phyloP scores from a whole-genome alignment of 2,888 invertebrate species.

The Leucania comma region DNA sequence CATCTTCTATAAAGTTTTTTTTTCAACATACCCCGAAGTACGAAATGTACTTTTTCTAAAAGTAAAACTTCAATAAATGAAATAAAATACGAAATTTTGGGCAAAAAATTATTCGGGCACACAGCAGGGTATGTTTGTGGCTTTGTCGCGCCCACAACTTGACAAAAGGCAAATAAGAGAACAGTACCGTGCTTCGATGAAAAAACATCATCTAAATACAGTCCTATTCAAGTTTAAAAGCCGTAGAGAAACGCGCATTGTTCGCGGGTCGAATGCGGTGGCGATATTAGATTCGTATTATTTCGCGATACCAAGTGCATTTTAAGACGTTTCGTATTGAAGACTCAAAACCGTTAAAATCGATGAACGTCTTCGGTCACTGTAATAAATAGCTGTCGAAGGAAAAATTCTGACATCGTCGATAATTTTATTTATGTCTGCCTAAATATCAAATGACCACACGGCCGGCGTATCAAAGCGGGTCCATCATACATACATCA shows the following conservation, averaged over 20 bases:
- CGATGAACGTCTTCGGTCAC: constrained; percentile 64
- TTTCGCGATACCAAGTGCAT: constrained; percentile 72
- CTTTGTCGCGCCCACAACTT: constrained; percentile 89
- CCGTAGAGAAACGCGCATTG: constrained; percentile 87
- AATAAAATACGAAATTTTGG: constrained; percentile 87
- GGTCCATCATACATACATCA: constrained; percentile 64
- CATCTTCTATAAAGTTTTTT: constrained; percentile 85
- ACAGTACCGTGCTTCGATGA: constrained; percentile 80
- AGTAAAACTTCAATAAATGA: constrained; percentile 83
- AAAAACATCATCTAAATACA: constrained; percentile 89
- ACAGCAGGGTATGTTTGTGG: constrained; percentile 89
- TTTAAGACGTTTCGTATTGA: constrained; percentile 56
- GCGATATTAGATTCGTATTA: constrained; percentile 89
- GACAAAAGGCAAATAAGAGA: constrained; percentile 90
- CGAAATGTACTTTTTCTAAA: constrained; percentile 78
- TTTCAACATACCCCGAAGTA: constrained; percentile 63
- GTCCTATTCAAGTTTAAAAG: constrained; percentile 90
- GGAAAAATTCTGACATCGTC: constrained; percentile 70
- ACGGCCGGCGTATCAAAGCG: constrained; percentile 74
- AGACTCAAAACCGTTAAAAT: constrained; percentile 70
- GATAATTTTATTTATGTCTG: constrained; percentile 79
- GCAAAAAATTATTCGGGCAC: constrained; percentile 86
- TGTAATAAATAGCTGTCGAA: constrained; percentile 64
- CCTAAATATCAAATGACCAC: constrained; percentile 72
- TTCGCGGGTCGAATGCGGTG: constrained; percentile 85